Evolutionary conservation across 1,140 invertebrate genomes (phyloP).

Genomic region (Calliopsis andreniformis): DNA sequence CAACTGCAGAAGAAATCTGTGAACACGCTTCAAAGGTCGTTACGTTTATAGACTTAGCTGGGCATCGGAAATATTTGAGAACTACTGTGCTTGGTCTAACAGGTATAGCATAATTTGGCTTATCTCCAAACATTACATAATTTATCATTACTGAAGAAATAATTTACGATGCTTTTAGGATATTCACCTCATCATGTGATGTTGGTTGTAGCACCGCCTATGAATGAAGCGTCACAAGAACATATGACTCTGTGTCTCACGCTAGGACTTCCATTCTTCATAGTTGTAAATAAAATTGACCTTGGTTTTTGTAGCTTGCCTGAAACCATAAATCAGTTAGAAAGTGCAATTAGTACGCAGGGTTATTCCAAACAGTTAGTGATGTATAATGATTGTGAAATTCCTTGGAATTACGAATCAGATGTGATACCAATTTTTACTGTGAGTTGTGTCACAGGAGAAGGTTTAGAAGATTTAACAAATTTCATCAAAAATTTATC

Average conservation of each 20-base stretch:
- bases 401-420: conserved; percentile 83
- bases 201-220: conserved; percentile 88
- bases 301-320: conserved; percentile 81
- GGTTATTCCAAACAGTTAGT: conserved; percentile 87
- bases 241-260: conserved; percentile 92
- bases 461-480: conserved; percentile 90
- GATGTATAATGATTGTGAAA: conserved; percentile 87
- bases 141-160: not conserved
- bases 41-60: conserved; percentile 97
- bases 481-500: conserved; percentile 84
- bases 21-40: conserved; percentile 94
- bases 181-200: conserved; percentile 98
- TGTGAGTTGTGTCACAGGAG: conserved; percentile 97
- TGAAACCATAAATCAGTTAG: conserved; percentile 84
- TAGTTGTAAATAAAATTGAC: conserved; percentile 95
- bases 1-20: conserved; percentile 96
- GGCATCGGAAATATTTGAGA: conserved; percentile 97
- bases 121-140: not conserved
- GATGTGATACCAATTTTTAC: conserved; percentile 93
- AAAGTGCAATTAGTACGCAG: conserved; percentile 84
- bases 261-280: conserved; percentile 93
- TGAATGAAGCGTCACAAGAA: conserved; percentile 84
- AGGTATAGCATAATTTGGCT: conserved; percentile 59
- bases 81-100: conserved; percentile 97
- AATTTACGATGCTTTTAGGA: conserved; percentile 79